Conservation (phyloP, 2,888 invertebrate genomes). For the Idaea dimidiata region DNA sequence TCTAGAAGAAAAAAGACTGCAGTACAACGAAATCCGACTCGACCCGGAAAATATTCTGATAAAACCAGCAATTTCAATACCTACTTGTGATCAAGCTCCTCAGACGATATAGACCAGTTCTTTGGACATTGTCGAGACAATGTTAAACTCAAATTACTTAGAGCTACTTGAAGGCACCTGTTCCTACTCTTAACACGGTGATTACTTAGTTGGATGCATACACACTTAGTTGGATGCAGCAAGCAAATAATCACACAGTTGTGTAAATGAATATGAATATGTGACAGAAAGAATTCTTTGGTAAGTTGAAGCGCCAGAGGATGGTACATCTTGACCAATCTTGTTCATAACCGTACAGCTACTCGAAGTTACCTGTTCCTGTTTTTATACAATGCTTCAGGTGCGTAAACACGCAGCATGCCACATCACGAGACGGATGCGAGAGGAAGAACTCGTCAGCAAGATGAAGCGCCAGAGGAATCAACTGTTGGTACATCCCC, state of each 20-base stretch:
- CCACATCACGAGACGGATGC: constrained; percentile 95
- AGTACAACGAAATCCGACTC: too few species aligned
- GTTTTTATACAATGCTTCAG: constrained; percentile 98
- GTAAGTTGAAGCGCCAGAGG: too few species aligned
- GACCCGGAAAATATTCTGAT: too few species aligned
- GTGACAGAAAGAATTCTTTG: too few species aligned
- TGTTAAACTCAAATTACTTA: neutral
- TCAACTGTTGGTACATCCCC: constrained; percentile 94
- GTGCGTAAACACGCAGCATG: constrained; percentile 96
- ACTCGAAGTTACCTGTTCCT: constrained; percentile 87
- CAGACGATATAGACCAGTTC: too few species aligned
- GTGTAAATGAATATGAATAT: too few species aligned
- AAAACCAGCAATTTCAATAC: too few species aligned
- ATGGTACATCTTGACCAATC: too few species aligned
- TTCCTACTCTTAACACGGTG: constrained; percentile 97
- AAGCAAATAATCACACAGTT: constrained; percentile 88
- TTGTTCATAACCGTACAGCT: neutral
- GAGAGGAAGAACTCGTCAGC: constrained; percentile 96
- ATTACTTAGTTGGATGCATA: constrained; percentile 99
- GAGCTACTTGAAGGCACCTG: constrained; percentile 80
- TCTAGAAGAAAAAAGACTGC: too few species aligned
- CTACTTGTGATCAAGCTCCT: too few species aligned
- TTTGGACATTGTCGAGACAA: neutral
- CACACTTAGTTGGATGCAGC: constrained; percentile 91
- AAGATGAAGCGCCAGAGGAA: constrained; percentile 94